Base-by-base conservation (phyloP, 2,797 vertebrate species). In the Crocodylus rhombifer region DNA sequence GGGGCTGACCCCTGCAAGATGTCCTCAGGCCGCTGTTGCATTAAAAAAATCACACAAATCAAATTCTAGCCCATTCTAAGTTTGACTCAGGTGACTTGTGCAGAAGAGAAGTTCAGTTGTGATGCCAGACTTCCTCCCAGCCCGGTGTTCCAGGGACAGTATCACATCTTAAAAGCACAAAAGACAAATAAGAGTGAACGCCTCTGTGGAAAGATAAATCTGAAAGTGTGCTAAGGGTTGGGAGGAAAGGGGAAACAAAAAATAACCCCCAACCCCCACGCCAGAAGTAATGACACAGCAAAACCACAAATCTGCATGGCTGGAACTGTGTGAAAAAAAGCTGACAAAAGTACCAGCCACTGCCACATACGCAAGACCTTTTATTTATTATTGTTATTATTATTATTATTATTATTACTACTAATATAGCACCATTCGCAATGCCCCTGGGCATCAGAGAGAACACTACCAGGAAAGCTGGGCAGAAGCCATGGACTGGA, bases 11-110 rank as follows among this genome's bases (percentile, higher is more conserved):
- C 87, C 87, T 80, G 91, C 92, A 95, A 95, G 86, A 90, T 84
- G 92, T 97, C 94, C 97, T 93, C 69, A 15, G 94, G 95, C 92
- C 97, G 91, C 58, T 14, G 94, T 94, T 95, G 96, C 97, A 95
- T 80, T 92, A 89, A 91, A 36, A 91, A 36, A 91, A 92, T 96
- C 77, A 82, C 26, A 61, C 92, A 94, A 71, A 5, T 86, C 91
- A 88, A 93, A 93, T 91, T 96, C 92, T 91, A 93, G 89, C 88
- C 97, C 94, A 94, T 91, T 96, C 89, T 87, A 93, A 51, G 92
- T 89, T 96, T 91, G 92, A 90, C 97, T 96, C 84, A 93, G 96
- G 88, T 79, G 94, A 82, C 87, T 97, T 76, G 93, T 75, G 80
- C 96, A 93, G 88, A 89, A 94, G 77, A 85, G 84, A 93, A 33